These are phyloP conservation scores for Julus scanicus DNA, from an alignment of 2,888 invertebrate species.

Conservation along the genomic window DNA sequence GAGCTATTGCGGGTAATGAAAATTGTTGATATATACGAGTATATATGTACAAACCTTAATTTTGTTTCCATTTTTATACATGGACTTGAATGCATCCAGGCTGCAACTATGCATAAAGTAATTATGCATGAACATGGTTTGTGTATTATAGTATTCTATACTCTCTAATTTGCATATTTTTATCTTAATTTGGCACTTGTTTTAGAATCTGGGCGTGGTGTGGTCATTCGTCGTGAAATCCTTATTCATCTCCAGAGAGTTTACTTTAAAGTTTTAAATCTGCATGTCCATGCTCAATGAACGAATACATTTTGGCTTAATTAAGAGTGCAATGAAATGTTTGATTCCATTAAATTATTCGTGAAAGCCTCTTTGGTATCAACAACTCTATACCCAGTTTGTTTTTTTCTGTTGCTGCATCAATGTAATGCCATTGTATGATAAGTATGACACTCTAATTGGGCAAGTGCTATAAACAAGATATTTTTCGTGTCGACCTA, in stretches of 20 bases:
- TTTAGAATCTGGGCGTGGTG: constrained; percentile 13
- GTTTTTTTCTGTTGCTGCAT: not conserved
- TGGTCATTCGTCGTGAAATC: constrained; percentile 11
- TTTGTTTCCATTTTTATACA: no score
- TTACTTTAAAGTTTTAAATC: not conserved
- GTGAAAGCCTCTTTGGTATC: not conserved
- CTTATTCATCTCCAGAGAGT: not conserved
- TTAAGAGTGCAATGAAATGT: not conserved
- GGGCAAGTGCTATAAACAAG: constrained; percentile 39
- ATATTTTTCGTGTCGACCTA: not conserved
- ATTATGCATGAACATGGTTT: not conserved
- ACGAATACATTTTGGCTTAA: not conserved
- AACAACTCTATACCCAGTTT: not conserved
- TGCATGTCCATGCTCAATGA: not conserved
- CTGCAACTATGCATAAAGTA: no score
- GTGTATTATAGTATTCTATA: not conserved
- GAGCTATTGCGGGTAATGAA: not conserved
- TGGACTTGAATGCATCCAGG: no score
- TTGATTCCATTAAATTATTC: not conserved
- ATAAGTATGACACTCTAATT: constrained; percentile 21
- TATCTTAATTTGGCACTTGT: constrained; percentile 40
- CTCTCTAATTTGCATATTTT: not conserved
- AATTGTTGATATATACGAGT: no score
- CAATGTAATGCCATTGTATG: constrained; percentile 3
- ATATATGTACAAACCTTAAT: no score